Evolutionary conservation across 1,140 invertebrate genomes (phyloP), one percentile per base, ranked within the genome.

Genomic region (Eufriesea mexicana): DNA sequence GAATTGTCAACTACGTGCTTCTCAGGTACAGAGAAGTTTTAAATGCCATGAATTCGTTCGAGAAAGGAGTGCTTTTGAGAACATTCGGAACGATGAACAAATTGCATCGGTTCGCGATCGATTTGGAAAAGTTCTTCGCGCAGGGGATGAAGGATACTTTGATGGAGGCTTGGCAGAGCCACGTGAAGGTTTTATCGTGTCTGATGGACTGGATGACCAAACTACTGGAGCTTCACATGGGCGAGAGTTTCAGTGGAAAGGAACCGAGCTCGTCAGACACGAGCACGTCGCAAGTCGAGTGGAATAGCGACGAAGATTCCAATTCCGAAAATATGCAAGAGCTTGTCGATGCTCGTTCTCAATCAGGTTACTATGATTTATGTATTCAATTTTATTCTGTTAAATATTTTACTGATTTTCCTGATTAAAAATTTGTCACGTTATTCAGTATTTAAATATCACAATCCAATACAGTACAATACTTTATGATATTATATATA

Each of bases 21-120:
- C 35, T 35, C 8, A 89, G 80, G 20, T 84, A 74, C 45, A 75
- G 62, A 2, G 83, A 78, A 61, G 23, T 88, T 10, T 67, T 66
- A 12, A 18, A 54, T 45, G 81, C 79, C 14, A 42, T 91, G 18
- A n/a, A 62, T 14, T 14, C 62, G 6, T 91, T 87, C 59, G 83
- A 84, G 55, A 74, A 20, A 7, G 83, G 84, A 47, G 0, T 86
- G 2, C 55, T 81, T 7, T 47, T 12, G 2, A 51, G 84, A 54
- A 79, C 79, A 0, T 70, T 87, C 0, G 55, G 68, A 0, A 54
- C 85, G 2, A 49, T 89, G 8, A 51, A 23, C 14, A 88, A 76
- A 7, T 20, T 89, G n/a, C 86, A 89, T 28, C 83, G 47, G 20
- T 71, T 76, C 0, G 49, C 59, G 0, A 25, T 75, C 5, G 76